phyloP scores from a whole-genome alignment of 1,140 invertebrate genomes.

The Cydia pomonella region DNA sequence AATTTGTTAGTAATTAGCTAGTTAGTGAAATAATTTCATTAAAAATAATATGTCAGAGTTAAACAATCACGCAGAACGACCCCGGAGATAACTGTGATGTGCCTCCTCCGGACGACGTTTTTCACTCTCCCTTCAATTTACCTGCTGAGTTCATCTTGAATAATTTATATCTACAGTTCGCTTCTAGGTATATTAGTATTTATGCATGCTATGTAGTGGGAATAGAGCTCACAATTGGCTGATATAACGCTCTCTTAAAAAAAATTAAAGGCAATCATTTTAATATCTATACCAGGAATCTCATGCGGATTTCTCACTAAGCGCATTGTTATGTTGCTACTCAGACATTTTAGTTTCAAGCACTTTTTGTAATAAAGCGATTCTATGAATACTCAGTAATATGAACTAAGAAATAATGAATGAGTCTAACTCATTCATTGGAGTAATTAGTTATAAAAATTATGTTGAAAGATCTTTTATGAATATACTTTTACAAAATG shows the following conservation, averaged over 20 bases:
- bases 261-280: constrained; percentile 28
- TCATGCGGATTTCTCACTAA: constrained; percentile 28
- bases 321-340: constrained; percentile 20
- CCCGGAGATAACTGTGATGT: constrained; percentile 38
- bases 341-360: background rate
- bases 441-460: background rate
- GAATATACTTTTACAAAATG: too few species aligned
- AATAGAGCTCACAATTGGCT: constrained; percentile 3
- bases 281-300: constrained; percentile 14
- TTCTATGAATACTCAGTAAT: background rate
- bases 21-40: background rate
- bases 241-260: background rate
- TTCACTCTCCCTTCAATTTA: constrained; percentile 52
- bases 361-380: background rate
- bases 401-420: background rate
- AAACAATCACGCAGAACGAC: constrained; percentile 47
- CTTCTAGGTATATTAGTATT: background rate
- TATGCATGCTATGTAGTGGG: constrained; percentile 7
- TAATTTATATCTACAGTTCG: constrained; percentile 49
- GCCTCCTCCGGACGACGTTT: constrained; percentile 46
- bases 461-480: background rate
- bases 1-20: too few species aligned
- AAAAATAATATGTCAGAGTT: constrained; percentile 28
- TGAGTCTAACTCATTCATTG: background rate
- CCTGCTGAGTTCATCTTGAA: constrained; percentile 50